Evolutionary conservation across 2,113 vertebrate species (phyloP), one percentile per base, ranked within the genome.

Genomic region (Dromaius novaehollandiae): DNA sequence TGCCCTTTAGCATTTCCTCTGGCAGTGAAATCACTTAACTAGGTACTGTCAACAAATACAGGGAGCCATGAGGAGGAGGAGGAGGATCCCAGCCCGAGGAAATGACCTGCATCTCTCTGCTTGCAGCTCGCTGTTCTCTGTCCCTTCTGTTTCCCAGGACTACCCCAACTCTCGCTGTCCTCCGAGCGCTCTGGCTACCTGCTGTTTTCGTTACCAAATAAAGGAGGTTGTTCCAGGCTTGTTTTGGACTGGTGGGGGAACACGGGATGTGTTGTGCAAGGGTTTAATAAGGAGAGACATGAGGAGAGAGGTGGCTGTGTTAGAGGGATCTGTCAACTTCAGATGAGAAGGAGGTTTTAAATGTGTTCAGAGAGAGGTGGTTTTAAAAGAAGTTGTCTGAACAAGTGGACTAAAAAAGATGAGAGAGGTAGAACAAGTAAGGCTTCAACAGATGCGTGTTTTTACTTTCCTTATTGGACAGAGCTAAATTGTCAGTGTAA

Each of bases 141-240:
- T 58, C n/a, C 9, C 38, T 71, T 75, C 69, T 32, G 5, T 61
- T 34, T 66, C 30, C 34, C 53, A 56, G 63, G 51, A 40, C 65
- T 81, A 5, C 11, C 20, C 11, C 20, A 58, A 0, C 34, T 53
- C 25, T 48, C 0, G 0, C 18, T 64, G 1, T 18, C 2, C 9
- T 51, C 18, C 60, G 34, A 5, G 22, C 40, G 56, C 38, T 71
- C 46, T 0, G 0, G 7, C 80, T 32, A 51, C 71, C 60, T 44
- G 9, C 21, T 66, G 3, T 30, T 82, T 68, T 22, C 32, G 11
- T 78, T 63, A 46, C 36, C 21, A 5, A 17, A 4, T 48, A 6
- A 13, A 74, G 55, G 24, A 3, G 6, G 8, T 66, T 79, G 15
- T n/a, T 80, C 36, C 82, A 1, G 42, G 58, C 75, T 83, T 70